Percentiles rank a stretch among this genome's conserved stretches.
Conservation (phyloP, 2,888 invertebrate genomes). For the Orchesella flavescens region DNA sequence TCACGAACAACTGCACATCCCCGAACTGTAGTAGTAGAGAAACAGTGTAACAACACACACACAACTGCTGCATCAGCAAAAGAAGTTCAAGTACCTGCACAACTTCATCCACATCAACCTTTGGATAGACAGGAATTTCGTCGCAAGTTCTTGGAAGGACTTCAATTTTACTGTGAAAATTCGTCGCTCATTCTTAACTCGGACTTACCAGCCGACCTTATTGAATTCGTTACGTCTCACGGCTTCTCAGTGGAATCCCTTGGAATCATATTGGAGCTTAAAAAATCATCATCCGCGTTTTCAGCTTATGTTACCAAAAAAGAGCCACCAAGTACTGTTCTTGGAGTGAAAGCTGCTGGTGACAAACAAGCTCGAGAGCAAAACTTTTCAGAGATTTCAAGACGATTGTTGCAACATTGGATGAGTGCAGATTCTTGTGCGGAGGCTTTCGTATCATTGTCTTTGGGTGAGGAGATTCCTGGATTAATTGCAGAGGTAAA, state of each 20-base stretch:
- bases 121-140: constrained; percentile 53
- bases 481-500: constrained; percentile 66
- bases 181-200: constrained; percentile 64
- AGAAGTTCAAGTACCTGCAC: not conserved
- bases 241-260: constrained; percentile 64
- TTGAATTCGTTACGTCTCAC: constrained; percentile 63
- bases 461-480: constrained; percentile 65
- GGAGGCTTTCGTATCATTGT: constrained; percentile 67
- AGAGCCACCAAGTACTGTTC: not conserved
- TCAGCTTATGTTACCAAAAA: constrained; percentile 23
- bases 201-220: constrained; percentile 64
- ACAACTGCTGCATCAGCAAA: not conserved
- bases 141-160: constrained; percentile 55
- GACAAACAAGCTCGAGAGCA: constrained; percentile 28
- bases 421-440: constrained; percentile 67
- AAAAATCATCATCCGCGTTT: constrained; percentile 56
- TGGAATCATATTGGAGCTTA: constrained; percentile 63
- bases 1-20: too few relatives aligned
- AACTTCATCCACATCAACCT: constrained; percentile 8
- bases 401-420: constrained; percentile 66
- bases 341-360: constrained; percentile 4
- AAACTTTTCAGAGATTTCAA: constrained; percentile 56
- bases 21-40: too few relatives aligned
- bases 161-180: constrained; percentile 65
- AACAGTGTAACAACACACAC: not conserved